A percentile compares a stretch with the other conserved stretches of the same genome.
phyloP scores from a whole-genome alignment of 2,797 vertebrate species.

The Diplodus puntazzo region DNA sequence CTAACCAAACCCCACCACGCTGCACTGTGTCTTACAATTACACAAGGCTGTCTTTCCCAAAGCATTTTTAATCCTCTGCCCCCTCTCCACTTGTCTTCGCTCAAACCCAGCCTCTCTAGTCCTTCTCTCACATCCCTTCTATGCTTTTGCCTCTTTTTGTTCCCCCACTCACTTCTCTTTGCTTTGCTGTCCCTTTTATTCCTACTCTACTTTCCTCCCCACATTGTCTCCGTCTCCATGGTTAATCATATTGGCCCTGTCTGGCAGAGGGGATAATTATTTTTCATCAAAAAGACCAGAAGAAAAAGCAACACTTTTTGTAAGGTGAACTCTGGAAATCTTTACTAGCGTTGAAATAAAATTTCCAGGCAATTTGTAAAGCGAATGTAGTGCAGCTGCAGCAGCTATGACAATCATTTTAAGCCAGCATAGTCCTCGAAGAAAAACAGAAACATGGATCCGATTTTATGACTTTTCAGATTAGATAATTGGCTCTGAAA shows the following conservation, averaged over 20 bases:
- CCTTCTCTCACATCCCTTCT: not conserved
- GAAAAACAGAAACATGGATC: not conserved
- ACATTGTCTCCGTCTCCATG: not conserved
- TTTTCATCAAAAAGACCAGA: not conserved
- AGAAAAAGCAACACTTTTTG: not conserved
- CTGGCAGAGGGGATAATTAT: slow-evolving; percentile 9
- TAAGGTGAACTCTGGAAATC: not conserved
- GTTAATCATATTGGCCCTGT: not conserved
- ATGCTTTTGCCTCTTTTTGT: not conserved
- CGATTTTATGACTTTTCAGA: not conserved
- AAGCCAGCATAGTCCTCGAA: not conserved
- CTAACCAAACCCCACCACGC: slow-evolving; percentile 33
- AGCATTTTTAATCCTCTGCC: slow-evolving; percentile 77
- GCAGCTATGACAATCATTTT: not conserved
- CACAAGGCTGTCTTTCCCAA: slow-evolving; percentile 74
- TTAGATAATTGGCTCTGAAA: not conserved
- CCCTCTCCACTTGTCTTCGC: not conserved
- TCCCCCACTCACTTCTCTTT: not conserved
- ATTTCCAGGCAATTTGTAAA: not conserved
- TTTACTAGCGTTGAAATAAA: not conserved
- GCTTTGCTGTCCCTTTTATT: not conserved
- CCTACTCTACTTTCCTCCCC: not conserved
- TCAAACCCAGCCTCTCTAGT: not conserved
- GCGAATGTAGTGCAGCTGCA: not conserved
- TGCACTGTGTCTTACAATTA: slow-evolving; percentile 69